Conservation (phyloP, 2,888 invertebrate species). For the Macroteleia sp. region DNA sequence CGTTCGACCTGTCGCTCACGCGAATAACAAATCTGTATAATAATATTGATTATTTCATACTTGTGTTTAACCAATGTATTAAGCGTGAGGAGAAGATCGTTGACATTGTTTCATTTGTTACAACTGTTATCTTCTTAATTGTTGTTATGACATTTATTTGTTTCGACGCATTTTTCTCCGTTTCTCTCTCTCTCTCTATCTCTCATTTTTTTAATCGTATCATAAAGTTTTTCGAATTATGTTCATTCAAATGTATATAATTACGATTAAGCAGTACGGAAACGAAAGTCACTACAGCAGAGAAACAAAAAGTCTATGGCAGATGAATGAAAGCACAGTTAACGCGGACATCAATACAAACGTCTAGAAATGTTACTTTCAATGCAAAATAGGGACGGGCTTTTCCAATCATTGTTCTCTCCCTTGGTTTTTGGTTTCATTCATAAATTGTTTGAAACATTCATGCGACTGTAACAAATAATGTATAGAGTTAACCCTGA, state of each 20-base stretch:
- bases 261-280: conserved; percentile 62
- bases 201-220: conserved; percentile 5
- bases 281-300: conserved; percentile 64
- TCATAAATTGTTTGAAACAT: conserved; percentile 51
- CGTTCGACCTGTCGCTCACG: neutral
- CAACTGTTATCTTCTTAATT: conserved; percentile 45
- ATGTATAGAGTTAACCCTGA: conserved; percentile 46
- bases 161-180: conserved; percentile 9
- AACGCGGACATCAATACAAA: conserved; percentile 42
- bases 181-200: neutral
- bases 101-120: conserved; percentile 49
- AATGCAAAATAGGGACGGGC: conserved; percentile 30
- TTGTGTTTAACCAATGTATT: conserved; percentile 27
- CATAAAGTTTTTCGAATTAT: conserved; percentile 30
- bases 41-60: conserved; percentile 33
- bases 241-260: conserved; percentile 58
- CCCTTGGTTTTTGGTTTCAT: conserved; percentile 50
- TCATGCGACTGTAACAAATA: conserved; percentile 32
- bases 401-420: conserved; percentile 49
- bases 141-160: conserved; percentile 30
- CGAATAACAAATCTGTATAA: conserved; percentile 23
- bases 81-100: conserved; percentile 30
- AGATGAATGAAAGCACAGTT: conserved; percentile 64
- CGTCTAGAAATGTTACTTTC: conserved; percentile 44
- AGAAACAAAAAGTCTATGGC: conserved; percentile 61